These are phyloP conservation scores for Melanotaenia trifasciata DNA, from an alignment of 2,797 vertebrate species.

Conservation along the genomic window DNA sequence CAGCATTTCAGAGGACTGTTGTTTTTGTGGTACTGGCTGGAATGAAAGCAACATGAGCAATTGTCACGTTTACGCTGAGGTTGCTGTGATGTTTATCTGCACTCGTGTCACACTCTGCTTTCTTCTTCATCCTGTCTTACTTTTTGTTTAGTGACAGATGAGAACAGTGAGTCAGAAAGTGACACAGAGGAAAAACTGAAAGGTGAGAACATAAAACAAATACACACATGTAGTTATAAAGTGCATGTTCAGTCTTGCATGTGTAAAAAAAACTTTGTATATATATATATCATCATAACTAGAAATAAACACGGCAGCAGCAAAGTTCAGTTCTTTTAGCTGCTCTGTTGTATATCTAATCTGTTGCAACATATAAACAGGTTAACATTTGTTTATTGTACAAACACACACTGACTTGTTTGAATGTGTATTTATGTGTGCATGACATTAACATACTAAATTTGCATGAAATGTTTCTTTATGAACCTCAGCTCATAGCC, in stretches of 20 bases:
- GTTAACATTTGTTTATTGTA: slow-evolving; percentile 1
- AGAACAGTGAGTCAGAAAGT: slow-evolving; percentile 98
- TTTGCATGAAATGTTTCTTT: neutral
- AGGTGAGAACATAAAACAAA: slow-evolving; percentile 80
- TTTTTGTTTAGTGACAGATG: slow-evolving; percentile 88
- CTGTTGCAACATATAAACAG: neutral
- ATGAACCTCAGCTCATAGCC: slow-evolving; percentile 89
- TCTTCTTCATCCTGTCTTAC: slow-evolving; percentile 15
- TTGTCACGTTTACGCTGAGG: slow-evolving; percentile 9
- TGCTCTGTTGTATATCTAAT: slow-evolving; percentile 2
- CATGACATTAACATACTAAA: neutral
- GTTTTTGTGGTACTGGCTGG: slow-evolving; percentile 11
- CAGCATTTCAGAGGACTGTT: slow-evolving; percentile 23
- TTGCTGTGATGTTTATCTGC: slow-evolving; percentile 42
- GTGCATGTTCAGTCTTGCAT: neutral
- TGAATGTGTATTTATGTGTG: neutral
- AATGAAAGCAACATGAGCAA: slow-evolving; percentile 34
- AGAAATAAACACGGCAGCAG: neutral
- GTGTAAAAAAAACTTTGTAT: neutral
- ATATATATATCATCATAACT: neutral
- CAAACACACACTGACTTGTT: slow-evolving; percentile 1
- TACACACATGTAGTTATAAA: neutral
- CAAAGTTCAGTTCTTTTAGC: neutral
- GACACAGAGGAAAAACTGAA: slow-evolving; percentile 96
- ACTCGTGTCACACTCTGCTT: slow-evolving; percentile 16